Base-by-base conservation (phyloP, 1,140 invertebrate genomes). In the Atopsyche davidsoni region DNA sequence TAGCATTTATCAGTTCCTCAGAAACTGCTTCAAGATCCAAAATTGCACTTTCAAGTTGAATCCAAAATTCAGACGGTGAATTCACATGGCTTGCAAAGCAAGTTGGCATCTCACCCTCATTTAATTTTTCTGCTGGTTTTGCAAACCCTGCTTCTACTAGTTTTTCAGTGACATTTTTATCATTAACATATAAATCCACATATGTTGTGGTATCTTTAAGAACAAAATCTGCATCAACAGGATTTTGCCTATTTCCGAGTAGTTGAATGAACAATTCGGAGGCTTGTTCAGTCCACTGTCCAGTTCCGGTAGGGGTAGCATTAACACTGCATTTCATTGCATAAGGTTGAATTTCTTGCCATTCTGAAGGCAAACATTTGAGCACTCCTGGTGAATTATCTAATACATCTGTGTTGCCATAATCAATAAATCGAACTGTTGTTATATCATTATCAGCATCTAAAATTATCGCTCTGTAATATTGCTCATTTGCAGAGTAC, bases 401-500 rank as follows among this genome's bases (percentile, higher is more conserved):
- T 0, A 85, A 72, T 0, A 81, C 75, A 59, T 87, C 85, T 0
- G 82, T 85, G 53, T 87, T 87, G 4, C 90, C 90, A 62, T 83
- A 91, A 62, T 94, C 90, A 2, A 92, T 80, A 60, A 89, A 92
- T 19, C 81, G 75, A 0, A 92, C 80, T 1, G 84, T 84, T 10
- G 79, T 84, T 17, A 84, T 79, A 40, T 81, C 82, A 9, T 75
- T 71, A 51, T 82, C 80, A 0, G 78, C 73, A 56, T 88, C 85
- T 1, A 87, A 72, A n/a, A 91, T 81, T 57, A 82, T 77, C 1
- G 87, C 87, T 55, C 89, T 73, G 60, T 91, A 92, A 88, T 87
- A 93, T 1, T 68, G 63, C 25, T 82, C 76, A 61, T 91, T 85
- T 1, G 80, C 78, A 0, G 78, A 80, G 61, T 83, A 89, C 46